Evolutionary conservation across 2,797 vertebrate species (phyloP), one percentile per base, ranked within the genome.

Genomic region (Lacerta bilineata): DNA sequence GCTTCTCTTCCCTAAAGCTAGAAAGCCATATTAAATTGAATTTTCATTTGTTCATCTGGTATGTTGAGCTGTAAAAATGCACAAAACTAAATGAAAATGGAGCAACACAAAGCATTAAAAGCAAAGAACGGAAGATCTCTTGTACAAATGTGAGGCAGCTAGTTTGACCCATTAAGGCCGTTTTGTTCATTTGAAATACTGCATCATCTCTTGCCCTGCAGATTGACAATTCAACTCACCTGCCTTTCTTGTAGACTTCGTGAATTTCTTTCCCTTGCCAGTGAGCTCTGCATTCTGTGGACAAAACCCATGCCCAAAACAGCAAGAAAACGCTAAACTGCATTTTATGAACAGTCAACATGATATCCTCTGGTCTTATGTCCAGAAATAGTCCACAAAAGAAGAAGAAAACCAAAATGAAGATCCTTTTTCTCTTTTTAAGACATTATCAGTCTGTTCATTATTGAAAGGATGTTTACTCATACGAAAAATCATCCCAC

Each of bases 301-400:
- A 95, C 89, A 97, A 95, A 94, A 97, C 93, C 96, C 97, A 98
- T 74, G 95, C 94, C 95, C 98, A 97, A 91, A 98, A 94, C 93
- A 96, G 93, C 89, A 98, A 94, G 39, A 98, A 94, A 92, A 98
- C 92, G 87, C 98, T 97, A 95, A 96, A 97, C 95, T 95, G 97
- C 98, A 99, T 98, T 95, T 96, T 97, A 94, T 93, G 95, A 91
- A 90, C 91, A 95, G 94, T 92, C 92, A 95, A 92, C 92, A 93
- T 94, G 87, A 92, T 95, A 95, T 91, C 92, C 92, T 90, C 86
- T 87, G 80, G 36, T 90, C 90, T 91, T 94, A 93, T 91, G 88
- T 94, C 95, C 96, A 93, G 91, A 95, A 92, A 92, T 93, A 95
- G 91, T 94, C 94, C 95, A 92, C 85, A 89, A 84, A 89, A 95